These are phyloP conservation scores for Dendrocincla tyrannina DNA, from an alignment of 2,797 vertebrate species.

Conservation along the genomic window DNA sequence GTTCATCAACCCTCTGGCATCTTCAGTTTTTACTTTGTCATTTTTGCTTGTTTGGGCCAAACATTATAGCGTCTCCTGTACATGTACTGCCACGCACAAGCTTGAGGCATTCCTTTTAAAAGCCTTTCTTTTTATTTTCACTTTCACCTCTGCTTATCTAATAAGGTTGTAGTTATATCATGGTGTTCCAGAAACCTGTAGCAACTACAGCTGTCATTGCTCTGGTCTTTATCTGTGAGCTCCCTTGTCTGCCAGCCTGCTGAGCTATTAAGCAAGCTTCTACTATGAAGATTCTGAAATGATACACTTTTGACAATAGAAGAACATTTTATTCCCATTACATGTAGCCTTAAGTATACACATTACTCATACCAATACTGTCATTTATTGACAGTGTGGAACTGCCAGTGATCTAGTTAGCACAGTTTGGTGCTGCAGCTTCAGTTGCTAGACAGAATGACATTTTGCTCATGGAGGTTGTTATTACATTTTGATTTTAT, in stretches of 20 bases:
- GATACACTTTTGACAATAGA: conserved; percentile 25
- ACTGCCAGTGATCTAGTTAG: conserved; percentile 48
- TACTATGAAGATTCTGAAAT: conserved; percentile 48
- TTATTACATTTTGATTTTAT: conserved; percentile 51
- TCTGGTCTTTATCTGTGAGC: background rate
- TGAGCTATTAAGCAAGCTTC: conserved; percentile 28
- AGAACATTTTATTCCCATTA: conserved; percentile 56
- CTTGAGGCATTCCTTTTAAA: background rate
- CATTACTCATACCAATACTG: conserved; percentile 57
- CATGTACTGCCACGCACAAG: background rate
- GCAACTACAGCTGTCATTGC: conserved; percentile 1
- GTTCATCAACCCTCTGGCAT: background rate
- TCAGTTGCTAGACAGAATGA: conserved; percentile 42
- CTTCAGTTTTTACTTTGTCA: background rate
- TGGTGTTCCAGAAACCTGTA: conserved; percentile 6
- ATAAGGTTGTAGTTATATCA: background rate
- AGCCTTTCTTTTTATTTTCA: background rate
- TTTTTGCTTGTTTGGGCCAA: background rate
- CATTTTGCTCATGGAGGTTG: conserved; percentile 35
- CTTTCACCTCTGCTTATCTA: background rate
- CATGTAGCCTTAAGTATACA: conserved; percentile 50
- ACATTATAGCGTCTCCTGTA: background rate
- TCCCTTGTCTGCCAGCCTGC: conserved; percentile 35
- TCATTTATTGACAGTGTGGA: conserved; percentile 60
- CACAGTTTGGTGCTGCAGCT: conserved; percentile 28